These are phyloP conservation scores for Corbicula japonica DNA, from an alignment of 2,888 invertebrate species.

Conservation along the genomic window DNA sequence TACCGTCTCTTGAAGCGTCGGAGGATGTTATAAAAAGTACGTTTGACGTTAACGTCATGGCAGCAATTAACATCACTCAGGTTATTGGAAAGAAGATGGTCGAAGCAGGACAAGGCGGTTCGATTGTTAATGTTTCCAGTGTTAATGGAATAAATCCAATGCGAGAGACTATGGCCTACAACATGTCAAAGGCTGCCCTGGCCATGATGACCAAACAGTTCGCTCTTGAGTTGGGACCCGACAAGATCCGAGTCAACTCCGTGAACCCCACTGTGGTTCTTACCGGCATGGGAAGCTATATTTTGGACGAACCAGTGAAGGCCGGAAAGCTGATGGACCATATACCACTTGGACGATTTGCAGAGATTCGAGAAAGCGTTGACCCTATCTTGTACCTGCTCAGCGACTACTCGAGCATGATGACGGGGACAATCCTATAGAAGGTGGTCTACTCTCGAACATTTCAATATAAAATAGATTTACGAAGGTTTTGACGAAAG, in stretches of 20 bases:
- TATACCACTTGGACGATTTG: constrained; percentile 93
- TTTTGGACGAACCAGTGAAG: constrained; percentile 93
- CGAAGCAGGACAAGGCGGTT: constrained; percentile 90
- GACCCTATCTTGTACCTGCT: constrained; percentile 54
- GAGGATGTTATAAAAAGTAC: constrained; percentile 91
- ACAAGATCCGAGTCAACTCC: constrained; percentile 93
- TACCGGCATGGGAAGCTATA: constrained; percentile 93
- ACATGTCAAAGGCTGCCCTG: constrained; percentile 95
- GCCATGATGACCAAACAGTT: constrained; percentile 94
- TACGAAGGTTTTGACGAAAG: too few relatives aligned
- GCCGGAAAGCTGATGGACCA: constrained; percentile 91
- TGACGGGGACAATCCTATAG: constrained; percentile 55
- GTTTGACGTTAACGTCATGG: constrained; percentile 93
- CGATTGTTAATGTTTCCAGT: constrained; percentile 95
- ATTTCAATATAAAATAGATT: too few relatives aligned
- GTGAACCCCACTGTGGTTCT: constrained; percentile 97
- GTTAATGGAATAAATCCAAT: constrained; percentile 89
- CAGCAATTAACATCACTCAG: constrained; percentile 93
- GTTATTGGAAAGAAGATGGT: constrained; percentile 92
- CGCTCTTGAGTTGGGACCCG: constrained; percentile 94
- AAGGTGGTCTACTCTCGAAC: constrained; percentile 55
- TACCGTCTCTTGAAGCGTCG: constrained; percentile 91
- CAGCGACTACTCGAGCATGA: constrained; percentile 55
- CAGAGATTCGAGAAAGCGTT: constrained; percentile 86
- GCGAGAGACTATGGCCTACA: constrained; percentile 92